Conservation (phyloP, 2,113 vertebrate genomes). For the Etia nguti region DNA sequence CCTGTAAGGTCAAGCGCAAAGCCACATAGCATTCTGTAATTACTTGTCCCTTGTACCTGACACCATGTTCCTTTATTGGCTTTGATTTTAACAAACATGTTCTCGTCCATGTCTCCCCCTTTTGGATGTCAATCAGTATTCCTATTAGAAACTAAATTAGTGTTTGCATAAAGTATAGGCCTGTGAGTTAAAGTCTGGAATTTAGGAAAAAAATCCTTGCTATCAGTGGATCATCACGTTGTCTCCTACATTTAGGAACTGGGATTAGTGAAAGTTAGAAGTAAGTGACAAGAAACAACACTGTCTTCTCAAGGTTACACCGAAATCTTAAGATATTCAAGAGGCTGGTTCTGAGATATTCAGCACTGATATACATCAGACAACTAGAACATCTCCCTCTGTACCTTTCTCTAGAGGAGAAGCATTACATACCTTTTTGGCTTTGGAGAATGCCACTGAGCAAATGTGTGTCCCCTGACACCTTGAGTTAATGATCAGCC, state of each 20-base stretch:
- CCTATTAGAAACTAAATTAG: not conserved
- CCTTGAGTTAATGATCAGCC: slow-evolving; percentile 73
- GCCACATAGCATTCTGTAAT: slow-evolving; percentile 62
- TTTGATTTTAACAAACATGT: slow-evolving; percentile 48
- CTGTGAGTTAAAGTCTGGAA: not conserved
- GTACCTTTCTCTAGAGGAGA: not conserved
- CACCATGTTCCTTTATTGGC: not conserved
- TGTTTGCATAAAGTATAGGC: slow-evolving; percentile 2
- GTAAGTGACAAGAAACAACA: not conserved
- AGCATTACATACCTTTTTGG: slow-evolving; percentile 36
- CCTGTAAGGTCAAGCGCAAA: slow-evolving; percentile 62
- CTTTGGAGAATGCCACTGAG: slow-evolving; percentile 62
- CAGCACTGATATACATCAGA: slow-evolving; percentile 10
- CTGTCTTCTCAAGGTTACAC: slow-evolving; percentile 34
- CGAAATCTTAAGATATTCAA: not conserved
- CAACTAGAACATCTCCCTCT: not conserved
- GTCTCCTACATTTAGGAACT: not conserved
- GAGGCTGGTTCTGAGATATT: slow-evolving; percentile 1
- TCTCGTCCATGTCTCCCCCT: not conserved
- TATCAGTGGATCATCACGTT: not conserved
- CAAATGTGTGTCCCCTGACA: slow-evolving; percentile 58
- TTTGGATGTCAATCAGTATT: slow-evolving; percentile 9
- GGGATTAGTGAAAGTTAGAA: not conserved
- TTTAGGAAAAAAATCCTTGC: not conserved
- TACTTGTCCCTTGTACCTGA: slow-evolving; percentile 28